A percentile compares a stretch with the other conserved stretches of the same genome.
These are phyloP conservation scores for Atrichornis clamosus DNA, from an alignment of 2,113 vertebrate species.

Conservation along the genomic window DNA sequence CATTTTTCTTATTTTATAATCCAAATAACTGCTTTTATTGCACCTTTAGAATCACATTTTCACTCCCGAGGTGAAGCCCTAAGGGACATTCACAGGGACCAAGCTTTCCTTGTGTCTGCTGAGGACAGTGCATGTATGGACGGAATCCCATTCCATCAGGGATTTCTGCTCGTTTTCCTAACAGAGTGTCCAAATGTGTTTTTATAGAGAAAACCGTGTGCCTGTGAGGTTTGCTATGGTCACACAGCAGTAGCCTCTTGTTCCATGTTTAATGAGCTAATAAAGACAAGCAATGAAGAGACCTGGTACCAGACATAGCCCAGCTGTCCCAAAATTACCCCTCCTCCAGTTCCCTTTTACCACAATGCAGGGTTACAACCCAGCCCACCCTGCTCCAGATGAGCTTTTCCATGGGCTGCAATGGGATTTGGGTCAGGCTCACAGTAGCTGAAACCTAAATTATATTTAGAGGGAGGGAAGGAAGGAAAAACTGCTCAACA, in stretches of 20 bases:
- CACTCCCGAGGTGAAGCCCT: background rate
- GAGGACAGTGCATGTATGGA: accelerated
- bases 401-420: background rate
- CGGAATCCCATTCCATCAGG: background rate
- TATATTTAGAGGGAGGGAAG: background rate
- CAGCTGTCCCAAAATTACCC: constrained; percentile 1
- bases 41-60: background rate
- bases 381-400: background rate
- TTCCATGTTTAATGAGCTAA: background rate
- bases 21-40: background rate
- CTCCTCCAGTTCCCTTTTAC: background rate
- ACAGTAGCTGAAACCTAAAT: constrained; percentile 23
- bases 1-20: background rate
- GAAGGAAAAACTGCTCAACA: constrained; percentile 45
- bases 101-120: too few species aligned
- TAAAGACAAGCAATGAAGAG: constrained; percentile 11
- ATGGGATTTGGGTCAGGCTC: background rate
- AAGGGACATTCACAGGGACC: background rate
- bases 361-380: background rate
- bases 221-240: background rate
- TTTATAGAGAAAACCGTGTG: background rate
- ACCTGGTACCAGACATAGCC: background rate
- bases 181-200: background rate
- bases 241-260: constrained; percentile 4
- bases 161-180: background rate